Conservation (phyloP, 2,888 invertebrate genomes). For the Xylocampa areola region DNA sequence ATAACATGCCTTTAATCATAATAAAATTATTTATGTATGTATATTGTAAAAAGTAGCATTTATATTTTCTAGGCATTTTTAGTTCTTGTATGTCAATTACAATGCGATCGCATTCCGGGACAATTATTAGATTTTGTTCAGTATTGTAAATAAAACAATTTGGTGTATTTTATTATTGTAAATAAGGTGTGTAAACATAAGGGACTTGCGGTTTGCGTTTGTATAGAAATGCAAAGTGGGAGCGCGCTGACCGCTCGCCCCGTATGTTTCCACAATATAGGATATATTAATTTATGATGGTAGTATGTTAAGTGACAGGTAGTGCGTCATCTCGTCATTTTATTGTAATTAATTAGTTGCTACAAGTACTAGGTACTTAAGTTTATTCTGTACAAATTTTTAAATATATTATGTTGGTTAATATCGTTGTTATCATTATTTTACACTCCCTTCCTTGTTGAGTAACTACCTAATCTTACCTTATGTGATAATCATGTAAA, state of each 20-base stretch:
- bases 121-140: constrained; percentile 48
- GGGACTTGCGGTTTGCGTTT: background rate
- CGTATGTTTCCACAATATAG: constrained; percentile 31
- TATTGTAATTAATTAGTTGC: constrained; percentile 64
- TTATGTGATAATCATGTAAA: no score
- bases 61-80: constrained; percentile 29
- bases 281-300: constrained; percentile 64
- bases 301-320: constrained; percentile 58
- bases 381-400: constrained; percentile 85
- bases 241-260: background rate
- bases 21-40: constrained; percentile 2
- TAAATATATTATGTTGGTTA: constrained; percentile 86
- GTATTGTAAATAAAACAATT: constrained; percentile 66
- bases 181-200: constrained; percentile 55
- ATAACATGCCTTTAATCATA: background rate
- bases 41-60: constrained; percentile 42
- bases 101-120: constrained; percentile 20
- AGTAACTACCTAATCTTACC: background rate
- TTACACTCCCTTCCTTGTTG: background rate
- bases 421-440: constrained; percentile 51
- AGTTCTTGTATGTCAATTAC: constrained; percentile 52
- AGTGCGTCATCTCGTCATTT: constrained; percentile 74
- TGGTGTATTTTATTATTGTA: constrained; percentile 58
- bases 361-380: constrained; percentile 81
- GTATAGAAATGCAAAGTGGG: background rate